These are phyloP conservation scores for Mastomys natalensis DNA, from an alignment of 2,113 vertebrate genomes.

Conservation along the genomic window DNA sequence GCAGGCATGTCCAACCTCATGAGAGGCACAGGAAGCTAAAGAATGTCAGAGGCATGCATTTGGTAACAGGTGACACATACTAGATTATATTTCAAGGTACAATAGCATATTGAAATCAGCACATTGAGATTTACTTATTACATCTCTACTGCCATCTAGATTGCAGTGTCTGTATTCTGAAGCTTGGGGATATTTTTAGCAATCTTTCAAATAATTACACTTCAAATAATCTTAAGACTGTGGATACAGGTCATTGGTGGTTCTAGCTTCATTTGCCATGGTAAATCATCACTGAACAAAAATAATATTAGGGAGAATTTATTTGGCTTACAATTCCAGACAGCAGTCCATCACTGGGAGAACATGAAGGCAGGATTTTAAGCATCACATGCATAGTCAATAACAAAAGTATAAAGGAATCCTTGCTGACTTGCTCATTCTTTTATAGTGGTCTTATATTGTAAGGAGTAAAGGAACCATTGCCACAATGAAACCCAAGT, in stretches of 20 bases:
- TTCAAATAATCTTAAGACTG: not conserved
- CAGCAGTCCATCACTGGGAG: too few relatives aligned
- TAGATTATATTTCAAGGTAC: not conserved
- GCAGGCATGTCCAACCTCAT: not conserved
- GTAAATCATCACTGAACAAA: not conserved
- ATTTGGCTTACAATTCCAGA: not conserved
- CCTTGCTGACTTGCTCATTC: not conserved
- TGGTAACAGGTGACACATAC: not conserved
- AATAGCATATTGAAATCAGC: not conserved
- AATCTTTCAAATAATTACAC: not conserved
- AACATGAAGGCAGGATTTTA: rapidly evolving
- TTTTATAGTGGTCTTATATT: not conserved
- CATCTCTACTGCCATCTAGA: not conserved
- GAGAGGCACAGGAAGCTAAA: not conserved
- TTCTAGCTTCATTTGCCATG: too few relatives aligned
- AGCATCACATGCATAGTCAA: not conserved
- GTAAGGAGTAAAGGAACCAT: too few relatives aligned
- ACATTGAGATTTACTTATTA: not conserved
- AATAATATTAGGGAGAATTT: not conserved
- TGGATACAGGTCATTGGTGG: not conserved
- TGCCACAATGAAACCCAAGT: not conserved
- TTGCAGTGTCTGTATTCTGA: not conserved
- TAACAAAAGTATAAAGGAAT: too few relatives aligned
- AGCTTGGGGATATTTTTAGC: not conserved
- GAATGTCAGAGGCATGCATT: too few relatives aligned